phyloP scores from a whole-genome alignment of 2,888 invertebrate species.

The Drosophila borealis region DNA sequence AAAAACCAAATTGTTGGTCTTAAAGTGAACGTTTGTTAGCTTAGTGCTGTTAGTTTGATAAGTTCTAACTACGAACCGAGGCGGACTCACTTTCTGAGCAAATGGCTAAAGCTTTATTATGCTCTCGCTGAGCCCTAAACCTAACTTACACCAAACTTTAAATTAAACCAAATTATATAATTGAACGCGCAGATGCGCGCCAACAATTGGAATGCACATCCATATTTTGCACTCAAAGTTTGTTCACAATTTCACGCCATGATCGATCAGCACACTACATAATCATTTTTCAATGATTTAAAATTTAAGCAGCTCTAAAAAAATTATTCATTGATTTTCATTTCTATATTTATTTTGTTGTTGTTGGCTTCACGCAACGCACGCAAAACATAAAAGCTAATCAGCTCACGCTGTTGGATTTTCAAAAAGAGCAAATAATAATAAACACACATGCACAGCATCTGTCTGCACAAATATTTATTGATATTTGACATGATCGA shows the following conservation, averaged over 20 bases:
- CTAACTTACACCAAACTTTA: no score
- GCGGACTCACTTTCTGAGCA: no score
- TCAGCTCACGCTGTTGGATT: conserved; percentile 47
- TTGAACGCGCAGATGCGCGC: no score
- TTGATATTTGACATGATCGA: conserved; percentile 73
- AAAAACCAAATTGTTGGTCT: no score
- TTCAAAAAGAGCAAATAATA: conserved; percentile 23
- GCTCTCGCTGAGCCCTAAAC: no score
- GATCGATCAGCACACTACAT: background rate
- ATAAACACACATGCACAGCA: conserved; percentile 51
- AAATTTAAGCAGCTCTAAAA: conserved; percentile 2
- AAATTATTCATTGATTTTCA: conserved; percentile 43
- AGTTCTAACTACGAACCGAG: no score
- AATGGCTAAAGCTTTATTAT: no score
- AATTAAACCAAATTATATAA: no score
- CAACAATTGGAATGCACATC: no score
- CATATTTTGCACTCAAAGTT: no score
- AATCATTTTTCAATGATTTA: background rate
- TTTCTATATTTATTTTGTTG: conserved; percentile 34
- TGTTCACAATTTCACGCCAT: background rate
- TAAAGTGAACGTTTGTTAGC: no score
- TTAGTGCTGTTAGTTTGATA: no score
- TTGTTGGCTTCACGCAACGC: conserved; percentile 33
- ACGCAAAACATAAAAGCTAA: conserved; percentile 67
- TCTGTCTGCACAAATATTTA: conserved; percentile 68